Evolutionary conservation across 1,140 invertebrate species (phyloP).

Genomic region (Trichoplusia ni): DNA sequence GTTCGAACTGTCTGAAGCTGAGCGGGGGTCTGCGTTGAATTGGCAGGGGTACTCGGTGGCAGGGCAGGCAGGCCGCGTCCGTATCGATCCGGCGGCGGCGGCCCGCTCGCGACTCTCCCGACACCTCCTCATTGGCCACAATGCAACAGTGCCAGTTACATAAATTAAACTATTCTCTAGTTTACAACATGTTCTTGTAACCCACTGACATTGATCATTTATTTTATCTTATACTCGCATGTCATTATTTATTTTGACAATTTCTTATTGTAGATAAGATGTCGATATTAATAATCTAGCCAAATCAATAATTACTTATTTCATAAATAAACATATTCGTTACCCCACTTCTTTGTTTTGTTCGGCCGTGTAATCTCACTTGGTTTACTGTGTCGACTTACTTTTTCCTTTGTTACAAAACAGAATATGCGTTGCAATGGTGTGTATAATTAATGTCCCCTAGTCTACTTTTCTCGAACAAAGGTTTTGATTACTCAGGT

Average conservation of each 20-base stretch:
- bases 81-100: conserved; percentile 59
- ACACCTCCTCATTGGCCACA: conserved; percentile 54
- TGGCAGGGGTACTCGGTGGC: conserved; percentile 51
- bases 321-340: too few relatives aligned
- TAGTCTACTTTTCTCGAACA: too few relatives aligned
- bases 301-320: too few relatives aligned
- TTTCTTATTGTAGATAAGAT: too few relatives aligned
- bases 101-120: conserved; percentile 34
- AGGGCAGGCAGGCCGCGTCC: conserved; percentile 39
- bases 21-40: conserved; percentile 42
- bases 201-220: conserved; percentile 22
- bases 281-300: too few relatives aligned
- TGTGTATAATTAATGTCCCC: too few relatives aligned
- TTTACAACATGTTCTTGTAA: conserved; percentile 1
- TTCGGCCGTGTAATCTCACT: too few relatives aligned
- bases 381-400: not conserved
- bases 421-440: not conserved
- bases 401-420: conserved; percentile 13
- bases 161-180: conserved; percentile 15
- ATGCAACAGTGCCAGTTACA: conserved; percentile 31
- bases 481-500: too few relatives aligned
- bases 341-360: too few relatives aligned
- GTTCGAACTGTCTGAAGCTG: not conserved
- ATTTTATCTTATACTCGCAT: too few relatives aligned
- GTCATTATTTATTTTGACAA: too few relatives aligned